Conservation (phyloP, 1,140 invertebrate genomes). For the Potamilus streckersoni region DNA sequence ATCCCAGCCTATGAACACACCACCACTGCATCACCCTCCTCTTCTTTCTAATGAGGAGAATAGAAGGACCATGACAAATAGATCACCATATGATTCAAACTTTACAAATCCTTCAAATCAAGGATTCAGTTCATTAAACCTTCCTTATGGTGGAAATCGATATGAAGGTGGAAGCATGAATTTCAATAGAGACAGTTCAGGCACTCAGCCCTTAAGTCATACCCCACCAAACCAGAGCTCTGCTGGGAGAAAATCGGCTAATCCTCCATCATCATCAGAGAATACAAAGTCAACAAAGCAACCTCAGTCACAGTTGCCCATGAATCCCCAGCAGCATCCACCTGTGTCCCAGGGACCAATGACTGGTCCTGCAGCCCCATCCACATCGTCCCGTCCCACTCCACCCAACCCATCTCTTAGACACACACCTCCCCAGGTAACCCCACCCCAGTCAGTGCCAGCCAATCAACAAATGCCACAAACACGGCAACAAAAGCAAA, state of each 20-base stretch:
- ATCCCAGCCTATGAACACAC: constrained; percentile 37
- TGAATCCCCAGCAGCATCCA: constrained; percentile 24
- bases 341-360: constrained; percentile 27
- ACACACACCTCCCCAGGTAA: constrained; percentile 30
- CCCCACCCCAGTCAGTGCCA: constrained; percentile 13
- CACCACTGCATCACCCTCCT: constrained; percentile 41
- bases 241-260: constrained; percentile 44
- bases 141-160: constrained; percentile 21
- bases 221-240: constrained; percentile 40
- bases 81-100: constrained; percentile 33
- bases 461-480: constrained; percentile 24
- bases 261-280: constrained; percentile 29
- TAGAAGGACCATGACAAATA: constrained; percentile 26
- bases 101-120: constrained; percentile 36
- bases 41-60: constrained; percentile 33
- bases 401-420: constrained; percentile 23
- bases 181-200: constrained; percentile 38
- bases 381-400: constrained; percentile 16
- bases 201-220: constrained; percentile 44
- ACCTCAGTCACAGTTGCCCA: constrained; percentile 33
- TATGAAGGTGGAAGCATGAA: constrained; percentile 34
- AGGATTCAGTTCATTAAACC: constrained; percentile 36
- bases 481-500: constrained; percentile 30
- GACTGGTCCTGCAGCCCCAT: constrained; percentile 19
- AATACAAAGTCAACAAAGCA: constrained; percentile 39